Base-by-base conservation (phyloP, 2,888 invertebrate genomes). In the Endomychus coccineus region DNA sequence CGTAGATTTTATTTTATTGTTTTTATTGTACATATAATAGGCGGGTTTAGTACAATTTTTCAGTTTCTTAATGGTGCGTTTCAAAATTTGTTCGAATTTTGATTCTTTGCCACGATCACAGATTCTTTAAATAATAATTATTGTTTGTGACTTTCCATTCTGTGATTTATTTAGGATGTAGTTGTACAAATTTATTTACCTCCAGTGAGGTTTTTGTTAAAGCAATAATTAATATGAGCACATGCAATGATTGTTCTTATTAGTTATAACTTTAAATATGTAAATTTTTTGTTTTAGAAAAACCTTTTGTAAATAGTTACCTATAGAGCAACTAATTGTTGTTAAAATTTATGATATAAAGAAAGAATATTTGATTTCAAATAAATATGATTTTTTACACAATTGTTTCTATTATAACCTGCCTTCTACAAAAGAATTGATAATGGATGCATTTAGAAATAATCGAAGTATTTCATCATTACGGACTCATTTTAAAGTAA, bases 1-100 rank as follows among this genome's bases (percentile, higher is more conserved):
- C 51, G 47, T 58, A 59, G 56, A 60, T 58, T 62, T 62, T 64
- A 62, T 62, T 59, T 62, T 56, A 59, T 59, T 62, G 59, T 61
- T 62, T 56, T n/a, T n/a, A n/a, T n/a, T 54, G 51, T 55, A 54
- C 38, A 54, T 55, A 54, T 32, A 41, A 50, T 49, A 50, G 54
- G 52, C 54, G 54, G 51, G 52, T 52, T 46, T 46, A 48, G 44
- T 42, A 35, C 40, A 43, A 31, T 44, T 44, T 42, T 44, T 38
- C 25, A 43, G 36, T 40, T 23, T 40, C 38, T 41, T 36, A 39
- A 44, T 41, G 38, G 15, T 35, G 29, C 34, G 36, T 40, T 29
- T 24, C 34, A 40, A 49, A 29, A 34, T 39, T 39, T 36, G 27
- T 32, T 23, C 30, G 27, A 33, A 25, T 25, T 40, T 40, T 29